phyloP scores from a whole-genome alignment of 2,797 vertebrate genomes.

The Gymnodraco acuticeps region DNA sequence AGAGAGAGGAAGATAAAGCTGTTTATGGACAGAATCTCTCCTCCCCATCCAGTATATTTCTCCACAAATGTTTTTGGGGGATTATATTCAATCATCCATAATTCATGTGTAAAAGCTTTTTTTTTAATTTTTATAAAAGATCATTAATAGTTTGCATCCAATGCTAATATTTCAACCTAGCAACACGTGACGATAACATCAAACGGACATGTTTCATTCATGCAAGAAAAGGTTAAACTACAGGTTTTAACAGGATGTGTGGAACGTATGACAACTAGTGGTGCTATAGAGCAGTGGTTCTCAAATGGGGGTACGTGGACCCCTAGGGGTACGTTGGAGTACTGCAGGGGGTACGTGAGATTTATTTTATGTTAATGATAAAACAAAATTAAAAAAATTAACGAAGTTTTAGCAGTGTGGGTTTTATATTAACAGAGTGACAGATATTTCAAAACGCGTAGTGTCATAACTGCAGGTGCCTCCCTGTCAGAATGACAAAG shows the following conservation, averaged over 20 bases:
- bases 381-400: too few relatives aligned
- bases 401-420: too few relatives aligned
- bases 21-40: conserved; percentile 11
- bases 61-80: background rate
- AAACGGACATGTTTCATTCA: background rate
- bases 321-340: too few relatives aligned
- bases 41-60: background rate
- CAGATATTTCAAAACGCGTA: too few relatives aligned
- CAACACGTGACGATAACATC: background rate
- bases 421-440: too few relatives aligned
- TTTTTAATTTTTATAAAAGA: background rate
- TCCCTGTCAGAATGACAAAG: too few relatives aligned
- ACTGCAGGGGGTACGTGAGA: too few relatives aligned
- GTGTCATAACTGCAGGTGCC: too few relatives aligned
- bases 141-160: background rate
- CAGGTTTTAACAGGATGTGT: background rate
- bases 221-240: background rate
- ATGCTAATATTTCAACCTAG: background rate
- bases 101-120: background rate
- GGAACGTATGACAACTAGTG: background rate
- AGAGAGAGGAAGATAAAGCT: conserved; percentile 11
- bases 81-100: background rate
- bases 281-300: background rate
- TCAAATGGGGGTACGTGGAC: too few relatives aligned
- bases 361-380: too few relatives aligned